These are phyloP conservation scores for Zeugodacus cucurbitae DNA, from an alignment of 1,140 invertebrate genomes.

Conservation along the genomic window DNA sequence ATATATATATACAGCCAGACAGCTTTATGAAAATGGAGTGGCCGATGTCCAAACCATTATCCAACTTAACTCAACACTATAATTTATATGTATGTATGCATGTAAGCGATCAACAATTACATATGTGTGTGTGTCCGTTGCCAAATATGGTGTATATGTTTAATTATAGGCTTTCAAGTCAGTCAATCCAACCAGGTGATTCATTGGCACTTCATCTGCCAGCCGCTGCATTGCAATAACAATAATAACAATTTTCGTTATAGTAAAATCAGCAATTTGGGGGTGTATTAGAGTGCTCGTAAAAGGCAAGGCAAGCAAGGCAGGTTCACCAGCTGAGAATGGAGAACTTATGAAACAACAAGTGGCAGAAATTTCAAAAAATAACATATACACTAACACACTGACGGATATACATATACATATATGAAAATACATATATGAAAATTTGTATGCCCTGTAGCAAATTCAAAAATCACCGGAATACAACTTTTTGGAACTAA, in stretches of 20 bases:
- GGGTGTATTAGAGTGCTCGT: constrained; percentile 1
- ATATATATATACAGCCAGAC: neutral
- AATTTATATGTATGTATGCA: neutral
- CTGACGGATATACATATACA: too few relatives aligned
- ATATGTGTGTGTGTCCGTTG: neutral
- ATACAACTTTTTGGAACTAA: too few relatives aligned
- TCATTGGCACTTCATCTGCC: constrained; percentile 8
- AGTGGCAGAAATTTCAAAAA: too few relatives aligned
- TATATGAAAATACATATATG: neutral
- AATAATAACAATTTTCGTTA: neutral
- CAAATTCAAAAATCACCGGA: neutral
- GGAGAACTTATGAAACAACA: neutral
- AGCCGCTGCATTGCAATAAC: neutral
- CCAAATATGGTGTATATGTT: neutral
- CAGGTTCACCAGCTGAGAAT: neutral
- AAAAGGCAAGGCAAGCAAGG: constrained; percentile 15
- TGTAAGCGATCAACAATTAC: neutral
- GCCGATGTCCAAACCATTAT: neutral
- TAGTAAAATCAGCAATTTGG: constrained; percentile 12
- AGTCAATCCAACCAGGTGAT: neutral
- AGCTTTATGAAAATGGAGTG: neutral
- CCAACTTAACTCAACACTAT: neutral
- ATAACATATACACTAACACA: neutral
- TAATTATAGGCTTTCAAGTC: constrained; percentile 20
- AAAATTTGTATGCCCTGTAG: neutral